A percentile compares a stretch with the other conserved stretches of the same genome.
Conservation (phyloP, 2,888 invertebrate genomes). For the Chalcosyrphus nemorum region DNA sequence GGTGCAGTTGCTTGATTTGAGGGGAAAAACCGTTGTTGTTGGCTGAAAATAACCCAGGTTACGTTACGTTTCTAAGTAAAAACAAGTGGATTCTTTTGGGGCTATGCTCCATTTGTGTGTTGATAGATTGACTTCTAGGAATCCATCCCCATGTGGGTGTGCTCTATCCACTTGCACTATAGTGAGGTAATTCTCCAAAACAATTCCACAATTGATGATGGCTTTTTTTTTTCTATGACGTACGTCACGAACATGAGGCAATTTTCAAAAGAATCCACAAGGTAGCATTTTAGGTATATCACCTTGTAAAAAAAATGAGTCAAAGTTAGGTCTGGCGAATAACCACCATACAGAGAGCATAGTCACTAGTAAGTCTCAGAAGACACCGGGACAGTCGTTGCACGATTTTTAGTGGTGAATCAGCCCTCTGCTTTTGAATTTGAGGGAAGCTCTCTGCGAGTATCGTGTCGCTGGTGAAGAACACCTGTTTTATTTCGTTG, state of each 20-base stretch:
- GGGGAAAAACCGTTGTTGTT: slow-evolving; percentile 11
- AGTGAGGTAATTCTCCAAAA: slow-evolving; percentile 44
- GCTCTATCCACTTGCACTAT: neutral
- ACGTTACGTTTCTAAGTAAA: neutral
- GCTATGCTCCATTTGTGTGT: neutral
- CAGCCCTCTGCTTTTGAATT: too few species aligned
- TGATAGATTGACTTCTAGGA: slow-evolving; percentile 18
- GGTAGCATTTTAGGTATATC: slow-evolving; percentile 19
- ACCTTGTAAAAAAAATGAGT: slow-evolving; percentile 17
- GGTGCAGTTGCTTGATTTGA: neutral
- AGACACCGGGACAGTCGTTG: neutral
- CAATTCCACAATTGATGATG: slow-evolving; percentile 31
- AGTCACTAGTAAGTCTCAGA: neutral
- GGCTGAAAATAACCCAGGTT: slow-evolving; percentile 3
- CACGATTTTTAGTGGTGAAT: slow-evolving; percentile 58
- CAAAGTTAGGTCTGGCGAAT: slow-evolving; percentile 14
- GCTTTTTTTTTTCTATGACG: slow-evolving; percentile 35
- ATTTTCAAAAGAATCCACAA: slow-evolving; percentile 52
- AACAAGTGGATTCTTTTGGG: neutral
- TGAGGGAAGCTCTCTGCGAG: too few species aligned
- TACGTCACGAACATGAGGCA: slow-evolving; percentile 48
- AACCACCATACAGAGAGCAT: slow-evolving; percentile 29
- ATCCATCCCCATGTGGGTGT: slow-evolving; percentile 31
- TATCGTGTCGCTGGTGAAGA: neutral
- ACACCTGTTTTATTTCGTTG: slow-evolving; percentile 59